Conservation (phyloP, 2,888 invertebrate species). For the Eupithecia pulchellata region DNA sequence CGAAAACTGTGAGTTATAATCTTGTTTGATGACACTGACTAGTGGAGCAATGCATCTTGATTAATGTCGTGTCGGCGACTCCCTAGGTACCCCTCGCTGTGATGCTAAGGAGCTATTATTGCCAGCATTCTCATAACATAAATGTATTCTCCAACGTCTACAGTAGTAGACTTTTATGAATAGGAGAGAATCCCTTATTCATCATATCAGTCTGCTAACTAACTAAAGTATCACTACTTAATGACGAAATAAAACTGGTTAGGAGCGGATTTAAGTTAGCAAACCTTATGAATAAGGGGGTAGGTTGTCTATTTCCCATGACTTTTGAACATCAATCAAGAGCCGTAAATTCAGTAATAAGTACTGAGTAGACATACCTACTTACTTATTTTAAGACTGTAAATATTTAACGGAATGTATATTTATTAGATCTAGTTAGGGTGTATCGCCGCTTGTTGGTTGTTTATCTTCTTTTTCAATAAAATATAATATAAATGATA, state of each 20-base stretch:
- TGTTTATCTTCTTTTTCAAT: background rate
- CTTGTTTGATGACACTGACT: conserved; percentile 16
- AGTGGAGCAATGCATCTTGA: conserved; percentile 31
- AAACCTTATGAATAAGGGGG: too few species aligned
- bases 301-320: conserved; percentile 1
- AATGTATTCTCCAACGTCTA: background rate
- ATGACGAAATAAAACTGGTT: too few species aligned
- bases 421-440: background rate
- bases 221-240: too few species aligned
- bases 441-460: background rate
- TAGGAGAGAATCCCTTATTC: too few species aligned
- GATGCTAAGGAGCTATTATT: conserved; percentile 23
- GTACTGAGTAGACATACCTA: too few species aligned
- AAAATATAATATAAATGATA: background rate
- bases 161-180: too few species aligned
- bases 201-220: too few species aligned
- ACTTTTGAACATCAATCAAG: background rate
- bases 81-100: conserved; percentile 16
- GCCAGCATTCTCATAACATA: conserved; percentile 1
- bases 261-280: too few species aligned
- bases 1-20: background rate
- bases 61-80: conserved; percentile 20
- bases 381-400: too few species aligned
- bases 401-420: background rate
- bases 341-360: background rate